Conservation (phyloP, 2,888 invertebrate genomes). For the Marasmarcha lunaedactyla region DNA sequence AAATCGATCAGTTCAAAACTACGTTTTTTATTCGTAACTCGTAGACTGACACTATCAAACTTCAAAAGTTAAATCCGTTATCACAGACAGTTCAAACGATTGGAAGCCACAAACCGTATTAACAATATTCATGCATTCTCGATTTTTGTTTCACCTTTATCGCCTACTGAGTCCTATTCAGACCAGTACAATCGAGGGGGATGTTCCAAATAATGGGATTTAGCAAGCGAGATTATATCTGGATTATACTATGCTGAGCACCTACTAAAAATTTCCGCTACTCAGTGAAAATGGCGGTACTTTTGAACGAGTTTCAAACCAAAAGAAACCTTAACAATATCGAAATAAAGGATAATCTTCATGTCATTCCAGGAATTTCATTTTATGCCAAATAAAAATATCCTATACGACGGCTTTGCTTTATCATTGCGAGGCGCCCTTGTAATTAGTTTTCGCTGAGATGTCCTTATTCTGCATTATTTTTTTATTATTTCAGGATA, state of each 20-base stretch:
- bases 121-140: no score
- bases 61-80: no score
- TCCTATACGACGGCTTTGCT: constrained; percentile 67
- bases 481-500: constrained; percentile 21
- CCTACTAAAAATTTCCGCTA: constrained; percentile 44
- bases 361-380: constrained; percentile 42
- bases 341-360: constrained; percentile 14
- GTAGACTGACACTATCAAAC: no score
- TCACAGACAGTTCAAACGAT: no score
- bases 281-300: constrained; percentile 7
- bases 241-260: constrained; percentile 61
- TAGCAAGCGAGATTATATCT: constrained; percentile 57
- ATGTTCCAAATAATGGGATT: constrained; percentile 67
- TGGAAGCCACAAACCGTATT: no score
- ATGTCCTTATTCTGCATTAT: constrained; percentile 38
- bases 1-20: no score
- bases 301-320: neutral
- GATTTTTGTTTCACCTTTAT: constrained; percentile 6
- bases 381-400: constrained; percentile 67
- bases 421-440: constrained; percentile 63
- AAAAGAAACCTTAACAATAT: constrained; percentile 13
- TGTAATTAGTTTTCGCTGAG: constrained; percentile 64
- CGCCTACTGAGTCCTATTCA: constrained; percentile 13
- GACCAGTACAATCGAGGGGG: constrained; percentile 34
- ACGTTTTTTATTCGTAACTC: no score